phyloP scores from a whole-genome alignment of 1,140 invertebrate species.

The Sycophaga agraensis region DNA sequence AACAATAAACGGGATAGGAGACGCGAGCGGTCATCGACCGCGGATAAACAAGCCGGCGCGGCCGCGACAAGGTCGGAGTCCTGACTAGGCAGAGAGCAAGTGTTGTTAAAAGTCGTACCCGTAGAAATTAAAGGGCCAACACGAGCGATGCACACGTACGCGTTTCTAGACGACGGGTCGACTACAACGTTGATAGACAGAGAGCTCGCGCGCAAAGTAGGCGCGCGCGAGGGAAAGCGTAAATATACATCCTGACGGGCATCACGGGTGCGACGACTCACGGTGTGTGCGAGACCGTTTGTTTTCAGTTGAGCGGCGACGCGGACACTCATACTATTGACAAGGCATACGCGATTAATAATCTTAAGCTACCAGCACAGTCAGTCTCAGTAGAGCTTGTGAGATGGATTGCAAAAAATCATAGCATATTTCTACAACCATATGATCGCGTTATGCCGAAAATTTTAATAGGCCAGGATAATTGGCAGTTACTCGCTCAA shows the following conservation, averaged over 20 bases:
- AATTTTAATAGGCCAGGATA: constrained; percentile 2
- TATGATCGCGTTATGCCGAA: not conserved
- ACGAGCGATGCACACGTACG: not conserved
- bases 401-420: not conserved
- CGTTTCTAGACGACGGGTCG: not conserved
- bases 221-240: not conserved
- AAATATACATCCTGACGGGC: not conserved
- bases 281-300: not conserved
- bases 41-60: not conserved
- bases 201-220: not conserved
- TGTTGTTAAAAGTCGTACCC: not conserved
- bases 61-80: not conserved
- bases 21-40: not conserved
- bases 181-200: not conserved
- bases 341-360: not conserved
- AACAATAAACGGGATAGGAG: not conserved
- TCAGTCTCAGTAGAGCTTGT: not conserved
- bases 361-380: not conserved
- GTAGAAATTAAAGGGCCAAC: not conserved
- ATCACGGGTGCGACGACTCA: not conserved
- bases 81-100: not conserved
- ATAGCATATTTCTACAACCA: not conserved
- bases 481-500: not conserved
- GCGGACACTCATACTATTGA: not conserved
- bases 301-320: not conserved